phyloP scores from a whole-genome alignment of 2,888 invertebrate species.

The Ectobius pallidus region DNA sequence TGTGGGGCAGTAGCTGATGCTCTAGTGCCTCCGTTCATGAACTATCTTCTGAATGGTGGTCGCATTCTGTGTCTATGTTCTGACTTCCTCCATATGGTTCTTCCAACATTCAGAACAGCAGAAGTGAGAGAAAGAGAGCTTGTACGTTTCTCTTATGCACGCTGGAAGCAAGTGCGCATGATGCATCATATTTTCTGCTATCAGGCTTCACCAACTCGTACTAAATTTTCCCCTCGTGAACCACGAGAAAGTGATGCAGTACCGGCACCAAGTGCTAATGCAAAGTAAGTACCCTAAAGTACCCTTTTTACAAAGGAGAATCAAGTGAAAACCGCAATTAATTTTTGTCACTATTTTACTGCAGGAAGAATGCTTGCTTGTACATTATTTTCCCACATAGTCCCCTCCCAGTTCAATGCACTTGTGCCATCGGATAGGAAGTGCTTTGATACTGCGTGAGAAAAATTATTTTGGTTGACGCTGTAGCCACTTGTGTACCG shows the following conservation, averaged over 20 bases:
- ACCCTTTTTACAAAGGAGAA: no score
- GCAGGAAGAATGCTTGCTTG: no score
- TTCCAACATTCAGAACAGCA: constrained; percentile 83
- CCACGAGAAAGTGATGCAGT: not conserved
- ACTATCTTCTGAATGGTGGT: constrained; percentile 74
- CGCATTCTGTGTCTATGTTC: constrained; percentile 80
- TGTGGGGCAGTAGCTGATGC: constrained; percentile 75
- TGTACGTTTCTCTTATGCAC: constrained; percentile 81
- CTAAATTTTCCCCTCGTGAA: constrained; percentile 27
- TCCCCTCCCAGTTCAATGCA: no score
- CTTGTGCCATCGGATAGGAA: no score
- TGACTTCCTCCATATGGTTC: constrained; percentile 75
- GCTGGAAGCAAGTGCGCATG: constrained; percentile 80
- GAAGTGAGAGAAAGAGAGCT: constrained; percentile 84
- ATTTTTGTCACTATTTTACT: no score
- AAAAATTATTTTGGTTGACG: no score
- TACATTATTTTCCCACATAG: no score
- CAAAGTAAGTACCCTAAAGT: no score
- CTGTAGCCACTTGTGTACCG: no score
- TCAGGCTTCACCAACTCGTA: constrained; percentile 76
- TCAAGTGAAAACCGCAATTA: no score
- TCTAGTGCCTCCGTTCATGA: constrained; percentile 69
- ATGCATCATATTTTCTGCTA: constrained; percentile 90
- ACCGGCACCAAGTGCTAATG: not conserved
- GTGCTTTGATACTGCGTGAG: no score